phyloP scores from a whole-genome alignment of 2,888 invertebrate genomes.

The Drosophila trichaetosa region DNA sequence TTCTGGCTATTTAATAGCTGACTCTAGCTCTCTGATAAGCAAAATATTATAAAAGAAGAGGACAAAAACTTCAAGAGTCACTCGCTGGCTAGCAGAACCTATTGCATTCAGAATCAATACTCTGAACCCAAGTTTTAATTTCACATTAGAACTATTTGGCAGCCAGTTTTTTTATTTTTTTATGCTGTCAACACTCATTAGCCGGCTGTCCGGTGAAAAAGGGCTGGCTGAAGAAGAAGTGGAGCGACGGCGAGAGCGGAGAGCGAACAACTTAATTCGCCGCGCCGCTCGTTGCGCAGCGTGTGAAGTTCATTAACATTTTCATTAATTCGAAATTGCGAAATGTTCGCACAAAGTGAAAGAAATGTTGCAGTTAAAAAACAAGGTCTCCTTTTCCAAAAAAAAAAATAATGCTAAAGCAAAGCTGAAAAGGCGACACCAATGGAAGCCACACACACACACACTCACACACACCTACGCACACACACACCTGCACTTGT shows the following conservation, averaged over 20 bases:
- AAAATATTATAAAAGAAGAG: background rate
- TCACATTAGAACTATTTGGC: background rate
- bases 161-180: background rate
- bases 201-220: constrained; percentile 45
- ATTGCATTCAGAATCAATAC: background rate
- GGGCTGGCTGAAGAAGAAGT: constrained; percentile 43
- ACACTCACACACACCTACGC: background rate
- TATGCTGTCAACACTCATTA: constrained; percentile 6
- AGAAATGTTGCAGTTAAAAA: constrained; percentile 67
- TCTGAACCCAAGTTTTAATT: background rate
- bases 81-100: no score
- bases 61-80: background rate
- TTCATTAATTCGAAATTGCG: constrained; percentile 75
- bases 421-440: constrained; percentile 28
- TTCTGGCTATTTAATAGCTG: constrained; percentile 2
- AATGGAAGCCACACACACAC: background rate
- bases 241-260: constrained; percentile 23
- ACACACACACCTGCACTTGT: constrained; percentile 81
- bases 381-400: constrained; percentile 4
- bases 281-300: constrained; percentile 67
- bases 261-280: constrained; percentile 39
- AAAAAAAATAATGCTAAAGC: constrained; percentile 1
- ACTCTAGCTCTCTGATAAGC: background rate
- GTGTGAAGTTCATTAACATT: constrained; percentile 84
- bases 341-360: constrained; percentile 65